phyloP scores from a whole-genome alignment of 2,888 invertebrate species.

The Nycteola revayana region DNA sequence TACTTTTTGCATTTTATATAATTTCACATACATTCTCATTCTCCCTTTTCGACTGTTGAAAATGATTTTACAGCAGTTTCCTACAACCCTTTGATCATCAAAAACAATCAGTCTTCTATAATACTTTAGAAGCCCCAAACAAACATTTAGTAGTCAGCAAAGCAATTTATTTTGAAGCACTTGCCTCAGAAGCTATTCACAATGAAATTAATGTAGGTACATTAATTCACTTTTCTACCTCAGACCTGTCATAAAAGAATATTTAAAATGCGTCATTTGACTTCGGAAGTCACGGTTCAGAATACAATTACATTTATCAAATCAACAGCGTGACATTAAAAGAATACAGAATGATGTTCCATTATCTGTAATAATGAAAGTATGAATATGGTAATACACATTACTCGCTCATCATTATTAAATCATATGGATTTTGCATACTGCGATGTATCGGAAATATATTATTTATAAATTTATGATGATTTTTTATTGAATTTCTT shows the following conservation, averaged over 20 bases:
- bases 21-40: too few relatives aligned
- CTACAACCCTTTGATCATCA: too few relatives aligned
- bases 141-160: conserved; percentile 7
- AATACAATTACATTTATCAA: conserved; percentile 10
- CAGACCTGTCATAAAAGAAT: conserved; percentile 1
- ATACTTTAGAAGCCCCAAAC: too few relatives aligned
- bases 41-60: too few relatives aligned
- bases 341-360: conserved; percentile 4
- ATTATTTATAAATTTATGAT: too few relatives aligned
- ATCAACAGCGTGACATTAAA: conserved; percentile 4
- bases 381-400: conserved; percentile 14
- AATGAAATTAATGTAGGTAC: conserved; percentile 8
- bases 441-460: too few relatives aligned
- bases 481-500: too few relatives aligned
- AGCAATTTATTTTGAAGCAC: conserved; percentile 13
- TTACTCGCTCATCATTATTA: too few relatives aligned
- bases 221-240: conserved; percentile 11
- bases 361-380: conserved; percentile 3
- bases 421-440: too few relatives aligned
- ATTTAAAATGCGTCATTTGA: conserved; percentile 3
- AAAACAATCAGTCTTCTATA: too few relatives aligned
- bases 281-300: not conserved
- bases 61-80: too few relatives aligned
- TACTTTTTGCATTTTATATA: too few relatives aligned
- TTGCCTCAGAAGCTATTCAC: conserved; percentile 7